Conservation (phyloP, 2,888 invertebrate species). For the Piscicola geometra region DNA sequence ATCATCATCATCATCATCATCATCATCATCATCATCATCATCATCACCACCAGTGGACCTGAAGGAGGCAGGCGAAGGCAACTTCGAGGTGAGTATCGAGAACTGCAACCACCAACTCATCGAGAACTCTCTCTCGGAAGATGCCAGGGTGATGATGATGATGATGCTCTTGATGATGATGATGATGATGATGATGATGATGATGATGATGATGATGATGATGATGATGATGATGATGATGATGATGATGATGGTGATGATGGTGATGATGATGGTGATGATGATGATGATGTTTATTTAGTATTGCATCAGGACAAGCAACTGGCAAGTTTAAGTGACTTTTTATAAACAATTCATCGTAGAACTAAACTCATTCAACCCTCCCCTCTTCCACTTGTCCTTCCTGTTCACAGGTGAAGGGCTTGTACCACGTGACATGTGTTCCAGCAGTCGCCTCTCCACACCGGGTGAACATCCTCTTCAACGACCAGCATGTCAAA, state of each 20-base stretch:
- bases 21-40: too few species aligned
- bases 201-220: too few species aligned
- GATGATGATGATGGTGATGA: too few species aligned
- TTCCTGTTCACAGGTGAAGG: conserved; percentile 15
- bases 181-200: too few species aligned
- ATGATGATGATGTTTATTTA: too few species aligned
- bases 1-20: conserved; percentile 9
- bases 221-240: too few species aligned
- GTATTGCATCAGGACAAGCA: too few species aligned
- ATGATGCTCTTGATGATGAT: too few species aligned
- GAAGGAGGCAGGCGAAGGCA: conserved; percentile 39
- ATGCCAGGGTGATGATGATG: not conserved
- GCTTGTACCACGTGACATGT: conserved; percentile 35
- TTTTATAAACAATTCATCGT: not conserved
- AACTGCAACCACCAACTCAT: conserved; percentile 32
- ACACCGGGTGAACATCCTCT: conserved; percentile 30
- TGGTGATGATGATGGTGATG: too few species aligned
- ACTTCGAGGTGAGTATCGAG: conserved; percentile 37
- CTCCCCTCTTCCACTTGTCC: too few species aligned
- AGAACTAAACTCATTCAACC: not conserved
- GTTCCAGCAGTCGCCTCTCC: conserved; percentile 27
- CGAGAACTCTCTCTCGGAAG: conserved; percentile 34
- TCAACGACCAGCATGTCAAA: conserved; percentile 32
- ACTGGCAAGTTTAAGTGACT: too few species aligned
- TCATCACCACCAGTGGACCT: conserved; percentile 32